These are phyloP conservation scores for Xylocampa areola DNA, from an alignment of 2,888 invertebrate genomes.

Conservation along the genomic window DNA sequence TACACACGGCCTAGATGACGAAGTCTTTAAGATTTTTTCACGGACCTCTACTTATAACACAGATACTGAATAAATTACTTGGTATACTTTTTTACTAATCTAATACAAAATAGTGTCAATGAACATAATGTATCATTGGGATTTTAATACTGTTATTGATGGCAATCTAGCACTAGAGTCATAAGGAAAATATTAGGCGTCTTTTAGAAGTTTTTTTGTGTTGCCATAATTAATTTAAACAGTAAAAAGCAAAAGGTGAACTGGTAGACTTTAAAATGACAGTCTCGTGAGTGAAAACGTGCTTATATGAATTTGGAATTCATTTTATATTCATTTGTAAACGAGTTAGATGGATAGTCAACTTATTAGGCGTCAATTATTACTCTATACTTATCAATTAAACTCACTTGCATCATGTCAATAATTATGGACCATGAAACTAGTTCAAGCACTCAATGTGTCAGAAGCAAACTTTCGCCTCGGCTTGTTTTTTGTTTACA, in stretches of 20 bases:
- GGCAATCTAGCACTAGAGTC: background rate
- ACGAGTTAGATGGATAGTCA: constrained; percentile 1
- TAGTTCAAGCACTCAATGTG: constrained; percentile 69
- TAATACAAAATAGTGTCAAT: too few relatives aligned
- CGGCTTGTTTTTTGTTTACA: constrained; percentile 60
- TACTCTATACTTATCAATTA: constrained; percentile 59
- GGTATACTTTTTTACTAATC: too few relatives aligned
- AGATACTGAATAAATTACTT: too few relatives aligned
- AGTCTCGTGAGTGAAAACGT: constrained; percentile 7
- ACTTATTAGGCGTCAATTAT: constrained; percentile 46
- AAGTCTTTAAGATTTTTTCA: too few relatives aligned
- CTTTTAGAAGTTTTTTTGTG: background rate
- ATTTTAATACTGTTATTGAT: background rate
- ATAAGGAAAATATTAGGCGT: background rate
- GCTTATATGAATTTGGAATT: constrained; percentile 19
- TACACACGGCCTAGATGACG: too few relatives aligned
- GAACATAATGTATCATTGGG: too few relatives aligned
- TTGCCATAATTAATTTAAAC: background rate
- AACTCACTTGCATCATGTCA: constrained; percentile 60
- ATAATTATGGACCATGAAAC: constrained; percentile 63
- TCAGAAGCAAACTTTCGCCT: constrained; percentile 72
- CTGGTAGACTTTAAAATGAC: background rate
- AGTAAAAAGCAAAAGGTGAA: constrained; percentile 11
- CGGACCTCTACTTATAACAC: too few relatives aligned
- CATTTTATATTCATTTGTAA: constrained; percentile 8